Base-by-base conservation (phyloP, 1,140 invertebrate genomes). In the Pseudoatta argentina region DNA sequence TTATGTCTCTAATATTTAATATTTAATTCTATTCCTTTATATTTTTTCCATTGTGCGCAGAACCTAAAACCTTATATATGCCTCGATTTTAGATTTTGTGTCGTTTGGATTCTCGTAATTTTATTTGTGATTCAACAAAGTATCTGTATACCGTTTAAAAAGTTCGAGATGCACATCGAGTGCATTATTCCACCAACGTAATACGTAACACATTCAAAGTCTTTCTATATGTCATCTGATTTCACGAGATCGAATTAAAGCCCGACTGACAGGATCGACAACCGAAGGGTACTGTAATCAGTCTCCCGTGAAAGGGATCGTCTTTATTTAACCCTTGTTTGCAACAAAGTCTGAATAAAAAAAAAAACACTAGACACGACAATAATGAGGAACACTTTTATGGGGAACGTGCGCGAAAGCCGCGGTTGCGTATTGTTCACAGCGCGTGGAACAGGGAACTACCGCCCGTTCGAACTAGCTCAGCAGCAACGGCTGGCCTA, bases 401-500 rank as follows among this genome's bases (percentile, higher is more conserved):
- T 18, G 77, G 63, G 34, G 81, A 79, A 86, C 39, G 51, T 66
- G 66, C 44, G 39, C 55, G 48, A 75, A 75, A 57, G 34, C 34
- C 63, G 73, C 73, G 63, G 66, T 69, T 53, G 77, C 63, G 61
- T 79, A 55, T 67, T 57, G 64, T 81, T 81, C 66, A 66, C 57
- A 66, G 48, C 53, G 78, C 51, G 61, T 21, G 57, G 51, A 53
- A 88, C 30, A 78, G 64, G 34, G 27, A 86, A 77, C 73, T 75
- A 72, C 67, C 63, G 76, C 79, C 83, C 72, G 76, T 75, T 86
- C 78, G 67, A 59, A 85, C 73, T 90, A 89, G 89, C 66, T 72
- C 63, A 79, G 86, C 76, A 87, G 66, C 81, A 88, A 85, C 81
- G 75, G 83, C 75, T 90, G 90, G 90, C 90, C 90, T 91, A 91